Evolutionary conservation across 2,888 invertebrate species (phyloP).

Genomic region (Drosophila pegasa): DNA sequence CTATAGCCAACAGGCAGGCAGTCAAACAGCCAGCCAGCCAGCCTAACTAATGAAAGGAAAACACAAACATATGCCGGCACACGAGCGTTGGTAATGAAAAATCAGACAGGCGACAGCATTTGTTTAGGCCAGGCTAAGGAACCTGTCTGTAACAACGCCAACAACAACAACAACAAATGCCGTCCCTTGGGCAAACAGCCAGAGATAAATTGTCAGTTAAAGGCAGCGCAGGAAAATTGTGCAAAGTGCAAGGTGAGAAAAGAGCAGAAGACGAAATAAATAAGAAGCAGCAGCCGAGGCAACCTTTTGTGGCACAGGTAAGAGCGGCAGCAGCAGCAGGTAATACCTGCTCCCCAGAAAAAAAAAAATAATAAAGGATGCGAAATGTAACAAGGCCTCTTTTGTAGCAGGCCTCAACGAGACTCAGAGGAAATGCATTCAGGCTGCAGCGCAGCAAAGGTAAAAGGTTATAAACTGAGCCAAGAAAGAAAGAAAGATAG

Average conservation of each 20-base stretch:
- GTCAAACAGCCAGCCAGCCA: not conserved
- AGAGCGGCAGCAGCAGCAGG: slow-evolving; percentile 29
- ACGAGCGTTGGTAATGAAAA: slow-evolving; percentile 67
- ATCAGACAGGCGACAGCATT: slow-evolving; percentile 60
- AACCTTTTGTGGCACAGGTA: slow-evolving; percentile 33
- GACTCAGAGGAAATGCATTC: slow-evolving; percentile 67
- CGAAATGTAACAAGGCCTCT: slow-evolving; percentile 57
- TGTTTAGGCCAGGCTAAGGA: slow-evolving; percentile 65
- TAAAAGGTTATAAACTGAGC: slow-evolving; percentile 13
- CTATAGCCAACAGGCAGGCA: slow-evolving; percentile 15
- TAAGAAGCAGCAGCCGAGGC: slow-evolving; percentile 10
- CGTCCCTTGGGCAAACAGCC: slow-evolving; percentile 64
- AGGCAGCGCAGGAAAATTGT: slow-evolving; percentile 66
- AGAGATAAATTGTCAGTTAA: slow-evolving; percentile 77
- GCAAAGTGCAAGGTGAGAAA: slow-evolving; percentile 67
- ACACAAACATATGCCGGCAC: slow-evolving; percentile 46
- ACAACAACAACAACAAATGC: slow-evolving; percentile 41
- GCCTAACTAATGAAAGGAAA: slow-evolving; percentile 73
- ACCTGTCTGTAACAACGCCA: slow-evolving; percentile 56
- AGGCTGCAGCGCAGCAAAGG: slow-evolving; percentile 1
- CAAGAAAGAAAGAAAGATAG: not conserved
- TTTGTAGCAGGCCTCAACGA: slow-evolving; percentile 43
- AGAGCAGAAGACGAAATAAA: slow-evolving; percentile 15
- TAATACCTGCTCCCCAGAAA: slow-evolving; percentile 10
- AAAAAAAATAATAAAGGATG: slow-evolving; percentile 50